phyloP scores from a whole-genome alignment of 2,113 vertebrate genomes.

The Alligator sinensis region DNA sequence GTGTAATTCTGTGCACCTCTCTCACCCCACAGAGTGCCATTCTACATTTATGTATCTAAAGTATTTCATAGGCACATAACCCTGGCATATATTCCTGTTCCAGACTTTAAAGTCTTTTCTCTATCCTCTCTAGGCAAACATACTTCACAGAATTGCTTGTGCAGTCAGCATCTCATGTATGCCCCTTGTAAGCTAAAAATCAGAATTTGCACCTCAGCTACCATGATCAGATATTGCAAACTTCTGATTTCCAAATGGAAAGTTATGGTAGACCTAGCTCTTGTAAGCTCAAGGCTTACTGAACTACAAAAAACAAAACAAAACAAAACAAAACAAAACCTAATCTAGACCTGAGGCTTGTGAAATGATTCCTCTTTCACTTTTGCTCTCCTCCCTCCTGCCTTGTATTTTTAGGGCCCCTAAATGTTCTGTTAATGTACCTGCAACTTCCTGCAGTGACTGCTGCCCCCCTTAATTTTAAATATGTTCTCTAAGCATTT shows the following conservation, averaged over 20 bases:
- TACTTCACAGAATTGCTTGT: slow-evolving; percentile 60
- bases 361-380: no score
- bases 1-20: neutral
- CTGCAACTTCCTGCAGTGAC: neutral
- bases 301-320: neutral
- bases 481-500: neutral
- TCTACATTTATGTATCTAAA: neutral
- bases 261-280: accelerated
- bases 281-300: neutral
- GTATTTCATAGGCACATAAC: slow-evolving; percentile 19
- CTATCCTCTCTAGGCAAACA: neutral
- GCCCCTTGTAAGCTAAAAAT: neutral
- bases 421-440: accelerated
- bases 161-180: no score
- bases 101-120: slow-evolving; percentile 62
- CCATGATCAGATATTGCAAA: neutral
- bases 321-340: no score
- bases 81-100: slow-evolving; percentile 24
- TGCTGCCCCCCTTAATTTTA: neutral
- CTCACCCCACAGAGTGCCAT: neutral
- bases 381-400: neutral
- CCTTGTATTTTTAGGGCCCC: neutral
- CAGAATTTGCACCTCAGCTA: neutral
- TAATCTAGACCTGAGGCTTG: neutral
- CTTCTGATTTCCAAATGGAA: neutral